Evolutionary conservation across 1,140 invertebrate species (phyloP), one percentile per base, ranked within the genome.

Genomic region (Thaumatotibia leucotreta): DNA sequence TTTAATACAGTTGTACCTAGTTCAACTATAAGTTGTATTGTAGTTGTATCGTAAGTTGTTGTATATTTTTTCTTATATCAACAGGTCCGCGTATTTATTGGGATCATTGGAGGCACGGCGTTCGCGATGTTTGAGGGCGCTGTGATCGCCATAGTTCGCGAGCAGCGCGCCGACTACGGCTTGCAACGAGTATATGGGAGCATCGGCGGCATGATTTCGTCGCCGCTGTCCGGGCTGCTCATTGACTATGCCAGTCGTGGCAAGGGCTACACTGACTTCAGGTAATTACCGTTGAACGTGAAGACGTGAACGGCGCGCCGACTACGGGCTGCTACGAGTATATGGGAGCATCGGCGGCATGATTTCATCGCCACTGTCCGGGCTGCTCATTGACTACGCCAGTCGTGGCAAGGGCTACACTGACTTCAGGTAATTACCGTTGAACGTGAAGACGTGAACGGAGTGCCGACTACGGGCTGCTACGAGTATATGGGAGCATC

Each of bases 51-150:
- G n/a, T n/a, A n/a, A n/a, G n/a, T n/a, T n/a, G n/a, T n/a, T n/a
- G n/a, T n/a, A 8, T 45, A 45, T 45, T 3, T 24, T n/a, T 35
- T 54, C 11, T 54, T 8, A 52, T 17, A 3, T 58, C 73, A 73
- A 2, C 69, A 92, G 91, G 89, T 96, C 2, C 91, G 96, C 62
- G 94, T 96, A 2, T 93, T 96, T 68, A 94, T 96, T 50, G 94
- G 95, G 20, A 94, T 94, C 32, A 93, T 95, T 58, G 92, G 95
- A 64, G 95, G 95, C 0, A 96, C 95, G 4, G 93, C 94, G 1
- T 96, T 95, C 75, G 95, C 95, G 4, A 95, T 97, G 94, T 96
- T 97, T 76, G 96, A 97, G 88, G 96, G 96, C 8, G 96, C 96
- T 11, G 95, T 96, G 1, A 94, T 97, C 39, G 95, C 95, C 1